A percentile compares a stretch with the other conserved stretches of the same genome.
Conservation (phyloP, 2,113 vertebrate genomes). For the Procavia capensis region DNA sequence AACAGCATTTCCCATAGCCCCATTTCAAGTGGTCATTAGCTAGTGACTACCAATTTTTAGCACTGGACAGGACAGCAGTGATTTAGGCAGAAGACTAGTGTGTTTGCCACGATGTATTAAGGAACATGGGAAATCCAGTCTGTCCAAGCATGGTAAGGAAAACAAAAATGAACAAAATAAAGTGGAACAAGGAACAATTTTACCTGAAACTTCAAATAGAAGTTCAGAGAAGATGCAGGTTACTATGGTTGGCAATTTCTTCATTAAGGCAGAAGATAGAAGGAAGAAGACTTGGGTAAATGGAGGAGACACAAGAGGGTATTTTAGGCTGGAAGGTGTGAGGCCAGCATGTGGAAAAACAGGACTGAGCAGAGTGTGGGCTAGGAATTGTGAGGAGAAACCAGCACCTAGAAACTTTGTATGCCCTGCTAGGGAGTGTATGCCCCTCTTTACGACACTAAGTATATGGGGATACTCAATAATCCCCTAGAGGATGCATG, state of each 20-base stretch:
- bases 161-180: background rate
- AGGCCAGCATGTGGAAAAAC: background rate
- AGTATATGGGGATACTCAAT: rapidly evolving
- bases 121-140: background rate
- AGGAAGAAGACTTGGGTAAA: background rate
- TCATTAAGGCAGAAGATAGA: background rate
- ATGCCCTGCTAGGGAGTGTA: background rate
- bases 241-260: background rate
- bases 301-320: background rate
- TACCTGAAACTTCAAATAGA: background rate
- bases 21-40: background rate
- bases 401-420: background rate
- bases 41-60: background rate
- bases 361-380: background rate
- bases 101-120: background rate
- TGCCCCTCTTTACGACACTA: background rate
- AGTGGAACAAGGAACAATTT: background rate
- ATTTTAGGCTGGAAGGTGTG: background rate
- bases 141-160: background rate
- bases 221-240: background rate
- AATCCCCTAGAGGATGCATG: background rate
- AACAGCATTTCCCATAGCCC: background rate
- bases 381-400: background rate
- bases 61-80: rapidly evolving
- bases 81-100: background rate